Evolutionary conservation across 2,113 vertebrate genomes (phyloP).

Genomic region (Tretioscincus oriximinensis): DNA sequence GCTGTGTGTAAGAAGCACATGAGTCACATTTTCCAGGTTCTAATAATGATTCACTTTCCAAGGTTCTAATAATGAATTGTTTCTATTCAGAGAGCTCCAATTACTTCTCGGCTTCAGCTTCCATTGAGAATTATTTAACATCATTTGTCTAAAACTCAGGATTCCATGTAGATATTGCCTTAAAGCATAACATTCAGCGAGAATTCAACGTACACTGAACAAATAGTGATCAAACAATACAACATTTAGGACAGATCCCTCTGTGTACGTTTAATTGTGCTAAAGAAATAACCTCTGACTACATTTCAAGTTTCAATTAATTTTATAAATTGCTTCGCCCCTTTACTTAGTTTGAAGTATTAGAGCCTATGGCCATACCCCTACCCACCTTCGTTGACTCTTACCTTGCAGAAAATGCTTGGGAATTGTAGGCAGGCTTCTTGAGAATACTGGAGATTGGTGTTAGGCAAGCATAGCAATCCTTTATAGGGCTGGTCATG

Average conservation of each 20-base stretch:
- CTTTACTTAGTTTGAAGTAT: background rate
- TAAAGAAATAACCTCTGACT: background rate
- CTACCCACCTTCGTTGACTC: too few relatives aligned
- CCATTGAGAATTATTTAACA: background rate
- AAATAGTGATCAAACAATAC: background rate
- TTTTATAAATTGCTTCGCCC: background rate
- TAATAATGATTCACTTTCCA: background rate
- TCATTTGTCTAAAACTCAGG: background rate
- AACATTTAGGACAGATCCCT: background rate
- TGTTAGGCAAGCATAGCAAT: too few relatives aligned
- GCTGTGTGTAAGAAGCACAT: too few relatives aligned
- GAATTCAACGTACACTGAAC: background rate
- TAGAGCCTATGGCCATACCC: background rate
- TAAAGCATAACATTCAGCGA: background rate
- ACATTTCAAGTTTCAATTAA: background rate
- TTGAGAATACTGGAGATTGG: too few relatives aligned
- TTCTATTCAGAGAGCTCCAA: background rate
- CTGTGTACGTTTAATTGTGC: background rate
- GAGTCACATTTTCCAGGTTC: too few relatives aligned
- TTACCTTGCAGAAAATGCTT: too few relatives aligned
- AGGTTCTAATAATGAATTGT: too few relatives aligned
- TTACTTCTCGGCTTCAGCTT: background rate
- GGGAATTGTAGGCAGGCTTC: too few relatives aligned
- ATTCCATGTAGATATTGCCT: background rate
- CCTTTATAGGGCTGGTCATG: too few relatives aligned